Evolutionary conservation across 2,888 invertebrate genomes (phyloP).

Genomic region (Cyaniris semiargus): DNA sequence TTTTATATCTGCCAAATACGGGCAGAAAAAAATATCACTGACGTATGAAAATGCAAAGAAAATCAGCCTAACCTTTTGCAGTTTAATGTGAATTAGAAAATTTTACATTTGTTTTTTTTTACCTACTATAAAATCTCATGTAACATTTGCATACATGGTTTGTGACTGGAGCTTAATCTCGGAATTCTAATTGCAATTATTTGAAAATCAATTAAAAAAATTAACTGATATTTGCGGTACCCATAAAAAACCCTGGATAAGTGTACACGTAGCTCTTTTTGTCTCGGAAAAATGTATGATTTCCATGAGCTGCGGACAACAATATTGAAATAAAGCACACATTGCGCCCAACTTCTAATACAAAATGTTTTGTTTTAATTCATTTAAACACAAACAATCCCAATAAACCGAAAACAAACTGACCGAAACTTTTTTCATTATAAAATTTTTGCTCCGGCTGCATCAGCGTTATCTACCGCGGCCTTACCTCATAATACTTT

Average conservation of each 20-base stretch:
- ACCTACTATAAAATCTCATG: too few relatives aligned
- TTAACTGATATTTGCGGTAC: too few relatives aligned
- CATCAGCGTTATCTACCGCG: slow-evolving; percentile 1
- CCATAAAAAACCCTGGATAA: too few relatives aligned
- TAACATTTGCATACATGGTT: too few relatives aligned
- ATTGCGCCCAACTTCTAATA: neutral
- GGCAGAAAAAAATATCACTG: neutral
- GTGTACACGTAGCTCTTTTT: neutral
- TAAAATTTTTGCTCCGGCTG: slow-evolving; percentile 19
- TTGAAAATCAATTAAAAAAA: too few relatives aligned
- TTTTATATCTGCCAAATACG: neutral
- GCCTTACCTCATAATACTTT: slow-evolving; percentile 4
- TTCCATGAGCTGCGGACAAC: neutral
- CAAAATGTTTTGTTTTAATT: slow-evolving; percentile 15
- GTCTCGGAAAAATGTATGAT: neutral
- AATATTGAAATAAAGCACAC: neutral
- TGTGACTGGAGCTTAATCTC: too few relatives aligned
- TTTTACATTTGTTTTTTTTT: too few relatives aligned
- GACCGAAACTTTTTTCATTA: slow-evolving; percentile 28
- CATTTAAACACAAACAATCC: slow-evolving; percentile 21
- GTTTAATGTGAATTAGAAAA: too few relatives aligned
- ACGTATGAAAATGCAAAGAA: neutral
- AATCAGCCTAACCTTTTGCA: neutral
- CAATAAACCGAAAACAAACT: slow-evolving; percentile 20
- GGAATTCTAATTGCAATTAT: too few relatives aligned